Conservation (phyloP, 1,140 invertebrate genomes). For the Habropoda laboriosa region DNA sequence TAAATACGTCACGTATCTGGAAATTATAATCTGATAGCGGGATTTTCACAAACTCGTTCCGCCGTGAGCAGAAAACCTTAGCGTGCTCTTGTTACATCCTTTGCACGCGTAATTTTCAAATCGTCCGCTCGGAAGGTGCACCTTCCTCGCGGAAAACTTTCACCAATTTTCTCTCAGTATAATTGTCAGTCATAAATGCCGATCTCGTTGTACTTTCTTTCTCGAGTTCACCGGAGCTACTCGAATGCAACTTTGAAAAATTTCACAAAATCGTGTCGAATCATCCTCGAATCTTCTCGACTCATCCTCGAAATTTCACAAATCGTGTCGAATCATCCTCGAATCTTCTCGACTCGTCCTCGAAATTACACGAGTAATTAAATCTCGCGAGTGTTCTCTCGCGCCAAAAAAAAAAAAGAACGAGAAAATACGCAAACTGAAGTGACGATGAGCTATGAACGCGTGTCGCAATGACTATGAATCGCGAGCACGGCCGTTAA, state of each 20-base stretch:
- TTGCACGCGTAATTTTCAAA: not conserved
- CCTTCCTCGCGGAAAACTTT: not conserved
- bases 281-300: no score
- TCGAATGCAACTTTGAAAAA: no score
- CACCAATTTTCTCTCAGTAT: not conserved
- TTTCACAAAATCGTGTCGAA: no score
- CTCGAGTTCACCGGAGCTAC: not conserved
- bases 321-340: no score
- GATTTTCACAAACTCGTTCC: not conserved
- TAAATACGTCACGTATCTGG: no score
- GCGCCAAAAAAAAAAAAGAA: no score
- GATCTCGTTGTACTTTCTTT: not conserved
- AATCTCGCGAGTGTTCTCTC: no score
- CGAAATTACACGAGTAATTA: no score
- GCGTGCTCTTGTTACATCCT: not conserved
- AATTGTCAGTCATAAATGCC: not conserved
- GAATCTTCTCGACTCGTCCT: no score
- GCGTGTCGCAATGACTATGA: not conserved
- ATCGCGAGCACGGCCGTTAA: not conserved
- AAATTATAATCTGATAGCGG: no score
- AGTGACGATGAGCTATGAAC: not conserved
- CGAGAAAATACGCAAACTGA: no score
- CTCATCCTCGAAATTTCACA: no score
- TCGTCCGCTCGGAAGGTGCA: not conserved
- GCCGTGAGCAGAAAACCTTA: not conserved